phyloP scores from a whole-genome alignment of 2,888 invertebrate species.

The Metalampra italica region DNA sequence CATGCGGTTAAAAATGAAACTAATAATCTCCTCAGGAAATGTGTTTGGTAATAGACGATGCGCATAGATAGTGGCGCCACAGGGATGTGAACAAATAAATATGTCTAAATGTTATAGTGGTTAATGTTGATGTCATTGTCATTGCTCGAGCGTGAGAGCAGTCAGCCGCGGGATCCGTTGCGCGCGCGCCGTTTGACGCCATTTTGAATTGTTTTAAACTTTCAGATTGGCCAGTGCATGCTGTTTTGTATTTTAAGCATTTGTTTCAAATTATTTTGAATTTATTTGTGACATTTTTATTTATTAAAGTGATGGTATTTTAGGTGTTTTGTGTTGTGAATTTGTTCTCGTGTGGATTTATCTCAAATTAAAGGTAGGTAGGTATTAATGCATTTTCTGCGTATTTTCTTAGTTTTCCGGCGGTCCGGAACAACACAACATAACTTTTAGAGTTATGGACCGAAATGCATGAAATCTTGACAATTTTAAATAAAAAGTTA shows the following conservation, averaged over 20 bases:
- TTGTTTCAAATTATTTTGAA: not conserved
- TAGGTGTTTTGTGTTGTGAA: not conserved
- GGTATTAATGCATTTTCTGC: not conserved
- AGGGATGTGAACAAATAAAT: not conserved
- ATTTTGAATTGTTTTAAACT: conserved; percentile 30
- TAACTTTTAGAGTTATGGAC: too few relatives aligned
- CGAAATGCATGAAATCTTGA: too few relatives aligned
- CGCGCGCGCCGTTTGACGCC: conserved; percentile 35
- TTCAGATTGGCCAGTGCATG: conserved; percentile 12
- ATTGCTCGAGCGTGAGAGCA: conserved; percentile 51
- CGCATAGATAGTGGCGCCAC: not conserved
- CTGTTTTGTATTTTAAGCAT: not conserved
- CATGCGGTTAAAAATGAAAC: not conserved
- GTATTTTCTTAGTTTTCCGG: too few relatives aligned
- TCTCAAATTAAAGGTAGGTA: not conserved
- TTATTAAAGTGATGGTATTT: too few relatives aligned
- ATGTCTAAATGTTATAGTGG: conserved; percentile 26
- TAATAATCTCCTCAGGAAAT: not conserved
- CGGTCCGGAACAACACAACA: too few relatives aligned
- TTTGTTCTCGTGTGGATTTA: not conserved
- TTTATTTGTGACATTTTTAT: too few relatives aligned
- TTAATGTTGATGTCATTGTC: conserved; percentile 53
- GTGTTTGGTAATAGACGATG: not conserved
- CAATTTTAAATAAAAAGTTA: too few relatives aligned
- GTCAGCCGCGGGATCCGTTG: conserved; percentile 60